Percentiles rank a stretch among this genome's conserved stretches.
Conservation (phyloP, 2,888 invertebrate species). For the Lepeophtheirus nordmannii region DNA sequence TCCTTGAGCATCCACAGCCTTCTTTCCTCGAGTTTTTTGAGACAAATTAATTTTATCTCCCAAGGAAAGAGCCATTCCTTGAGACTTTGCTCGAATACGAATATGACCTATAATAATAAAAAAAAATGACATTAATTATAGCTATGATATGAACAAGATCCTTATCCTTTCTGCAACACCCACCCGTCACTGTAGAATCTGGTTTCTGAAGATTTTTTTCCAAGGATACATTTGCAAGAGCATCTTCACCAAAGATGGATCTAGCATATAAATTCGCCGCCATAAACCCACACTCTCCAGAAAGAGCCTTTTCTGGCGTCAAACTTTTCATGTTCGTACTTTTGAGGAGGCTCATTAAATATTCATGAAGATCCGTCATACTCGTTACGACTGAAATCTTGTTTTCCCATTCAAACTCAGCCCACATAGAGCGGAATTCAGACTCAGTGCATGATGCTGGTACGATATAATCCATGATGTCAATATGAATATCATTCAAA, state of each 20-base stretch:
- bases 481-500: conserved; percentile 96
- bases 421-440: conserved; percentile 99
- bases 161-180: neutral
- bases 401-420: conserved; percentile 99
- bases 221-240: conserved; percentile 93
- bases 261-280: conserved; percentile 98
- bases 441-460: conserved; percentile 83
- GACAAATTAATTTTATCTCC: conserved; percentile 95
- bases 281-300: conserved; percentile 97
- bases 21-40: conserved; percentile 45
- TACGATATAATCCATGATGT: conserved; percentile 98
- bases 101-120: conserved; percentile 22
- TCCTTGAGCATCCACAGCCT: conserved; percentile 14
- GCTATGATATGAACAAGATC: neutral
- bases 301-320: conserved; percentile 82
- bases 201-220: conserved; percentile 80
- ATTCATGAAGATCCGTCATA: conserved; percentile 78
- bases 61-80: conserved; percentile 96
- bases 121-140: neutral
- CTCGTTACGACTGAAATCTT: conserved; percentile 89
- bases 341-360: conserved; percentile 73
- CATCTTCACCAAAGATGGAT: conserved; percentile 95
- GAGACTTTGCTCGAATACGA: conserved; percentile 28
- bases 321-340: conserved; percentile 98
- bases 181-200: conserved; percentile 71